Base-by-base conservation (phyloP, 2,888 invertebrate genomes). In the Euzophera pinguis region DNA sequence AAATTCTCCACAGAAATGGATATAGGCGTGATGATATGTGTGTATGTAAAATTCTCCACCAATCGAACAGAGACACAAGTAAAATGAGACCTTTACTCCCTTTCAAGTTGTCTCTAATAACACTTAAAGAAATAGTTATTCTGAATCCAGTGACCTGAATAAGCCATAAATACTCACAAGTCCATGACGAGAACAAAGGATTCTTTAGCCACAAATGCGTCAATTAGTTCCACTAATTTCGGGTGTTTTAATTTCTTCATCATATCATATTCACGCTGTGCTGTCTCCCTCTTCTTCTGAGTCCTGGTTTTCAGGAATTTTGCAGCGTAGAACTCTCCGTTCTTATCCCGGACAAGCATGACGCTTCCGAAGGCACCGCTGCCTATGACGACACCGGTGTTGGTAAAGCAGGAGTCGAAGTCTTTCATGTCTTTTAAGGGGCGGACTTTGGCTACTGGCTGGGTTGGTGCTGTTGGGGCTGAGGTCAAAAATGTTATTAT, bases 101-200 rank as follows among this genome's bases (percentile, higher is more conserved):
- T n/a, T n/a, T n/a, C n/a, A n/a, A n/a, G n/a, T n/a, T n/a, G n/a
- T n/a, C n/a, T n/a, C n/a, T n/a, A n/a, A n/a, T n/a, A n/a, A n/a
- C n/a, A n/a, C n/a, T n/a, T n/a, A n/a, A n/a, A n/a, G n/a, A n/a
- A n/a, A n/a, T n/a, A n/a, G n/a, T n/a, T n/a, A n/a, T n/a, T n/a
- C n/a, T n/a, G n/a, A n/a, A n/a, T n/a, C n/a, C n/a, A n/a, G n/a
- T n/a, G n/a, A n/a, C n/a, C n/a, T n/a, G n/a, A n/a, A n/a, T n/a
- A n/a, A n/a, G n/a, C n/a, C n/a, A n/a, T 22, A 35, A 22, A 48
- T 27, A 93, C 96, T 94, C 89, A 98, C 98, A 96, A 95, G 91
- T 99, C 98, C 88, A 96, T 96, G 37, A 98, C 93, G 88, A 98
- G 94, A 54, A 97, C 92, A 71, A 95, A 95, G 75, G 96, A 52